A percentile compares a stretch with the other conserved stretches of the same genome.
These are phyloP conservation scores for Pissodes strobi DNA, from an alignment of 1,140 invertebrate species.

Conservation along the genomic window DNA sequence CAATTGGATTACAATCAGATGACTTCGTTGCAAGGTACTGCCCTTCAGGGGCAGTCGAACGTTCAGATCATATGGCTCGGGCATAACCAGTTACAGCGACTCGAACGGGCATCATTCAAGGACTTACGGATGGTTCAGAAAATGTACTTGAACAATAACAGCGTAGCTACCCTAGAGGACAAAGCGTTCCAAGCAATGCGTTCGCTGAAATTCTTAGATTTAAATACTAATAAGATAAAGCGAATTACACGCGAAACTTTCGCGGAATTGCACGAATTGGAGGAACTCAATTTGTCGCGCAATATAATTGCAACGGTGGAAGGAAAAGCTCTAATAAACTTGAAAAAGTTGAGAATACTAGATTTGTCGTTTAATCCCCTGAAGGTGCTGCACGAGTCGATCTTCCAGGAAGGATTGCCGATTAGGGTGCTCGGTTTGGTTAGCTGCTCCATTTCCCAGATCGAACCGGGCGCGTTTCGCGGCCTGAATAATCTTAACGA, in stretches of 20 bases:
- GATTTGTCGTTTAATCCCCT: conserved; percentile 69
- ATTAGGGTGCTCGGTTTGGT: conserved; percentile 63
- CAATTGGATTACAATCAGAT: conserved; percentile 85
- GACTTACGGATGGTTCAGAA: conserved; percentile 76
- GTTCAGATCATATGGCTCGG: conserved; percentile 86
- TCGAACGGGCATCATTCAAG: conserved; percentile 73
- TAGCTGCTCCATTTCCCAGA: conserved; percentile 64
- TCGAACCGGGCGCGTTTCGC: conserved; percentile 68
- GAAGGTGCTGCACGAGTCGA: conserved; percentile 59
- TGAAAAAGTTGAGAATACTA: conserved; percentile 64
- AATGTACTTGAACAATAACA: conserved; percentile 83
- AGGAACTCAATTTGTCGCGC: conserved; percentile 66
- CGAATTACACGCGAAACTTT: conserved; percentile 71
- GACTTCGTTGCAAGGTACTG: conserved; percentile 74
- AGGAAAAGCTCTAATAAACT: conserved; percentile 61
- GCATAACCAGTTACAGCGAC: conserved; percentile 74
- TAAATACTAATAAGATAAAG: conserved; percentile 74
- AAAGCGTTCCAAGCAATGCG: conserved; percentile 76
- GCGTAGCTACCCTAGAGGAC: conserved; percentile 77
- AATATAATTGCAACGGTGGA: conserved; percentile 65
- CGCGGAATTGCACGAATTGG: conserved; percentile 69
- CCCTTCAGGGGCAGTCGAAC: conserved; percentile 75
- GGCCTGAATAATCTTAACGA: conserved; percentile 69
- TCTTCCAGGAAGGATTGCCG: conserved; percentile 66
- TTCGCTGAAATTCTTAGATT: conserved; percentile 75